Conservation (phyloP, 2,113 vertebrate genomes). For the Sebastes schlegelii region DNA sequence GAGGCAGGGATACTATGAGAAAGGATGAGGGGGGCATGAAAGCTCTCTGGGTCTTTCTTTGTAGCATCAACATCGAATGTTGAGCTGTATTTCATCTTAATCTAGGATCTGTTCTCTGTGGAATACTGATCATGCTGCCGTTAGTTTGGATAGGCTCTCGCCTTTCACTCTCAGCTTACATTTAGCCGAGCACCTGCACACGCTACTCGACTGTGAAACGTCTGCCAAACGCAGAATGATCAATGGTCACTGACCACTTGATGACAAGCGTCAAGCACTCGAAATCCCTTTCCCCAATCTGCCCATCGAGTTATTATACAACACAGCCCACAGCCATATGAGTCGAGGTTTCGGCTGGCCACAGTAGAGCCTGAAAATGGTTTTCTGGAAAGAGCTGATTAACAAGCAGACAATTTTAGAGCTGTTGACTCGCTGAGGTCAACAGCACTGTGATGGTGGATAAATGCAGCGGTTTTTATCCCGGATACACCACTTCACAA, state of each 20-base stretch:
- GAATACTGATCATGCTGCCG: slow-evolving; percentile 65
- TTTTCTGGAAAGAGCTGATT: slow-evolving; percentile 50
- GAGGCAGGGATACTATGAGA: slow-evolving; percentile 39
- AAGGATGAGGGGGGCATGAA: slow-evolving; percentile 47
- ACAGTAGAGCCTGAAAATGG: slow-evolving; percentile 40
- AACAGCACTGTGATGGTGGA: slow-evolving; percentile 37
- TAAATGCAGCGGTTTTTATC: slow-evolving; percentile 24
- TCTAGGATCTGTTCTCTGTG: slow-evolving; percentile 47
- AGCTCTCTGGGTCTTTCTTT: slow-evolving; percentile 48
- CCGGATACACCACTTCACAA: slow-evolving; percentile 20
- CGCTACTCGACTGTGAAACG: slow-evolving; percentile 1
- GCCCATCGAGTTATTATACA: slow-evolving; percentile 51
- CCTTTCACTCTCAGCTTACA: slow-evolving; percentile 33
- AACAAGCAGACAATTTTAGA: slow-evolving; percentile 54
- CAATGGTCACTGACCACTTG: slow-evolving; percentile 52
- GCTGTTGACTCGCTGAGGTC: slow-evolving; percentile 57
- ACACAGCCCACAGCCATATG: slow-evolving; percentile 34
- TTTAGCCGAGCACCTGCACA: slow-evolving; percentile 48
- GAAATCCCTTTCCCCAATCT: slow-evolving; percentile 34
- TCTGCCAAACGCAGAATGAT: slow-evolving; percentile 54
- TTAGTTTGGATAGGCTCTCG: slow-evolving; percentile 25
- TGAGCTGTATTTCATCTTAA: slow-evolving; percentile 60
- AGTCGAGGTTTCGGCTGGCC: slow-evolving; percentile 39
- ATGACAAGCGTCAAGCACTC: slow-evolving; percentile 56
- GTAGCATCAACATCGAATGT: slow-evolving; percentile 48